Percentiles rank a stretch among this genome's conserved stretches.
Conservation (phyloP, 2,888 invertebrate species). For the Archaeoteleia sp. region DNA sequence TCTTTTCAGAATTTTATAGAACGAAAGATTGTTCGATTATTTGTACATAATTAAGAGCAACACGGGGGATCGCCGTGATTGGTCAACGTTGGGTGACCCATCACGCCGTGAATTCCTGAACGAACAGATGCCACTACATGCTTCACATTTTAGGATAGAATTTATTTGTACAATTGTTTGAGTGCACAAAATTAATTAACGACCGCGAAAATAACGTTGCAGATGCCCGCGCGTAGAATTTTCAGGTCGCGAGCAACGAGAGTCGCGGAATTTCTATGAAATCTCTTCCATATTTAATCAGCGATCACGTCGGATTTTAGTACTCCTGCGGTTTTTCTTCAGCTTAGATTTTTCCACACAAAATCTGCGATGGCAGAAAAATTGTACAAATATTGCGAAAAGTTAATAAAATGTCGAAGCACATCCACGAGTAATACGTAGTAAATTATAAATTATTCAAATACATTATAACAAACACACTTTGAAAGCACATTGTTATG, state of each 20-base stretch:
- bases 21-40: conserved; percentile 1
- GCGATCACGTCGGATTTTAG: no score
- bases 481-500: conserved; percentile 50
- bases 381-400: conserved; percentile 9
- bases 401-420: conserved; percentile 24
- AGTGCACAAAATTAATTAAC: background rate
- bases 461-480: conserved; percentile 34
- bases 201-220: no score
- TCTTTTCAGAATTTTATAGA: background rate
- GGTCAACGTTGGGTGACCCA: background rate
- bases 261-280: no score
- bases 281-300: no score
- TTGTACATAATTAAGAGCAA: background rate
- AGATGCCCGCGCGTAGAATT: no score
- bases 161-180: background rate
- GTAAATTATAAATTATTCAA: conserved; percentile 30
- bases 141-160: conserved; percentile 1
- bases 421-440: conserved; percentile 43
- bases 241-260: no score
- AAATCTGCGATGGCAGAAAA: background rate
- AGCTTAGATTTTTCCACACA: background rate
- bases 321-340: no score
- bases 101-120: background rate
- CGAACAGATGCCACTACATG: background rate
- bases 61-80: background rate